Evolutionary conservation across 2,797 vertebrate genomes (phyloP), one percentile per base, ranked within the genome.

Genomic region (Sciurus carolinensis): DNA sequence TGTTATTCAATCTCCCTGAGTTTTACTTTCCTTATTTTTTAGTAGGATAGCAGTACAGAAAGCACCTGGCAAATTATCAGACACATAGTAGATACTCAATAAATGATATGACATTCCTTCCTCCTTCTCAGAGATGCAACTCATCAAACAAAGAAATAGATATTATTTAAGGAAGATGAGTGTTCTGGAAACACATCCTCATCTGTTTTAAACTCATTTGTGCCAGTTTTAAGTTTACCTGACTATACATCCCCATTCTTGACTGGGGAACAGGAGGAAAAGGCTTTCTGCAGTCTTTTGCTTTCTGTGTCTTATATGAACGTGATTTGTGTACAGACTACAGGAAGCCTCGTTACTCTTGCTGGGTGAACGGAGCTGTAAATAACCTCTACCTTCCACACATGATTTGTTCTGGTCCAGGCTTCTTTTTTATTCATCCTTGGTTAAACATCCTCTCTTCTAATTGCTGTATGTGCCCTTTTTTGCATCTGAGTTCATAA

Each of bases 401-500:
- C 71, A 80, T 57, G 64, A 90, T 92, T 85, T 95, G 47, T 95
- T 96, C 85, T 87, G 54, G 44, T 71, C 67, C 22, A 90, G 76
- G 50, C 26, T n/a, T 15, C 33, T 47, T 86, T 87, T 92, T 92
- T 77, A 92, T 87, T 94, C 66, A 72, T 94, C 92, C 54, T 97
- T 97, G 67, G 59, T 94, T 95, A 94, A 96, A 94, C 75, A 95
- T 81, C 54, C 66, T 91, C 24, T 64, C 52, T 96, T 94, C 76
- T 96, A 96, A 95, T 95, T 95, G 77, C 87, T 88, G 57, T 95
- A 77, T 0, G 0, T 97, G 94, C 50, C 79, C 28, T 91, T 96
- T 95, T 80, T 54, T 39, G 4, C 44, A 92, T 97, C 73, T 89
- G 76, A 90, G 47, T 95, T 94, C 76, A 95, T 95, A 88, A 95